A percentile compares a stretch with the other conserved stretches of the same genome.
Conservation (phyloP, 37 sponge, comb jelly and placozoan genomes). For the Sycon ciliatum region DNA sequence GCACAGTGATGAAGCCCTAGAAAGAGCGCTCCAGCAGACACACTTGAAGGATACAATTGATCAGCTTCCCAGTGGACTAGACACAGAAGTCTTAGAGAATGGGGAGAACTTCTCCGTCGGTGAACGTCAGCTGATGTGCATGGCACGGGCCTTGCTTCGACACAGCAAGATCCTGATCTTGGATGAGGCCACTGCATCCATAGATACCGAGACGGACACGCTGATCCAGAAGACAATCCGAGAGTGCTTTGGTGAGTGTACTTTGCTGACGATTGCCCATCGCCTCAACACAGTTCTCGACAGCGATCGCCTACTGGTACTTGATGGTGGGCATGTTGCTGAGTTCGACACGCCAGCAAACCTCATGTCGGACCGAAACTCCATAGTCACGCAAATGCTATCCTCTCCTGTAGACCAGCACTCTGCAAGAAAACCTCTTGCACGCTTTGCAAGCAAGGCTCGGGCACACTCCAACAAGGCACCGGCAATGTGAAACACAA, state of each 20-base stretch:
- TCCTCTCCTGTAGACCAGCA: no score
- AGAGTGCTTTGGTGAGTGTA: not conserved
- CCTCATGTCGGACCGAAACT: not conserved
- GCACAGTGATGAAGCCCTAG: not conserved
- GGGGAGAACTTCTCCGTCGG: conserved; percentile 8
- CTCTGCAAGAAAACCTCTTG: no score
- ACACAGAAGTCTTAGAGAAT: not conserved
- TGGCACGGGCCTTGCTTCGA: conserved; percentile 10
- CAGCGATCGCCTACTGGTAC: not conserved
- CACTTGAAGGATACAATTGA: not conserved
- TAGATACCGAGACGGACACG: conserved; percentile 5
- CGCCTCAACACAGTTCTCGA: not conserved
- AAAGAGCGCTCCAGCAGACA: not conserved
- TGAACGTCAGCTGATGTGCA: not conserved
- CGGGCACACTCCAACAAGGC: no score
- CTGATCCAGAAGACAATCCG: not conserved
- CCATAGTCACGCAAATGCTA: no score
- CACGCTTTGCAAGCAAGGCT: no score
- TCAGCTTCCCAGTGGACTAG: no score
- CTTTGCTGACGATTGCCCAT: not conserved
- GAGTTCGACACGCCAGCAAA: not conserved
- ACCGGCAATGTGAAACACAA: no score
- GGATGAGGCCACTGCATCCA: conserved; percentile 13
- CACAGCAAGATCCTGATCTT: not conserved
- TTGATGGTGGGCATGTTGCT: not conserved